Evolutionary conservation across 2,113 vertebrate genomes (phyloP).

Genomic region (Catagonus wagneri): DNA sequence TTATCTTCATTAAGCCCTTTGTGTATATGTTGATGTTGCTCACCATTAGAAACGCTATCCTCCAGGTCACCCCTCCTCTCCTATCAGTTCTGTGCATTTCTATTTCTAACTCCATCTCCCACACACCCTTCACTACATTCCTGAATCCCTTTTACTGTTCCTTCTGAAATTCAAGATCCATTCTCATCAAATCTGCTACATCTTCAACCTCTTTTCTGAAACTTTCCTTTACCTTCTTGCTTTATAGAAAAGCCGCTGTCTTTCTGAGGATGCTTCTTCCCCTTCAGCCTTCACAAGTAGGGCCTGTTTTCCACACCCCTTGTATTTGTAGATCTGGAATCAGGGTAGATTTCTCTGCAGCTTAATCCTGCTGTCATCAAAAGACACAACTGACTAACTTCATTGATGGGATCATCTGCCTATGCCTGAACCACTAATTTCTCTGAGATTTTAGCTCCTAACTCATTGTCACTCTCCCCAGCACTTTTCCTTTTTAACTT

Average conservation of each 20-base stretch:
- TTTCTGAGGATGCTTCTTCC: not conserved
- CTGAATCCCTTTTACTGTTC: not conserved
- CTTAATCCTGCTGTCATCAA: not conserved
- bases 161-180: not conserved
- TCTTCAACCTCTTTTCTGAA: not conserved
- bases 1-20: not conserved
- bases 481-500: not conserved
- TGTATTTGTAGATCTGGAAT: not conserved
- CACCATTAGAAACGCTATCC: not conserved
- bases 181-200: not conserved
- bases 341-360: not conserved
- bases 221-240: not conserved
- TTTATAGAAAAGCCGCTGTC: not conserved
- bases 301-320: not conserved
- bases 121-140: not conserved
- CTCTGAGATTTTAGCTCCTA: not conserved
- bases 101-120: not conserved
- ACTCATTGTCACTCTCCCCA: not conserved
- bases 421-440: not conserved
- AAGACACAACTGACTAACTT: not conserved
- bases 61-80: not conserved
- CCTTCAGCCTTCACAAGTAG: not conserved
- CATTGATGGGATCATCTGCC: no score
- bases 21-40: not conserved
- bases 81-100: not conserved